Evolutionary conservation across 92 coral and sea anemone genomes (phyloP).

Genomic region (Parazoanthus darwini): DNA sequence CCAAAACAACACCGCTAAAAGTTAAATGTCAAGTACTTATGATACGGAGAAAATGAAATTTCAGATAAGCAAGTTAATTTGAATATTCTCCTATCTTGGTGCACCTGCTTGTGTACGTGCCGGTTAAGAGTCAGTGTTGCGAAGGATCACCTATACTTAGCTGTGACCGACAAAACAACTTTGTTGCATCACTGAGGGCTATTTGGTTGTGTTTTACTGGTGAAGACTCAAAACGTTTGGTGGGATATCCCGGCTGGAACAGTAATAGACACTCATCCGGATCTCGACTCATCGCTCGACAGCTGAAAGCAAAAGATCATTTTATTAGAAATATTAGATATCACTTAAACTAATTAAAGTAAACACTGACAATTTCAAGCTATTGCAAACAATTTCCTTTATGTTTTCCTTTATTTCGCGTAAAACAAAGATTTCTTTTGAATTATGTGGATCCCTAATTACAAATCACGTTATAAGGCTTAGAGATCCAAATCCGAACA

Average conservation of each 20-base stretch:
- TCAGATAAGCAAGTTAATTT: constrained; percentile 5
- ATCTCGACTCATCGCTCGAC: not conserved
- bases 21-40: not conserved
- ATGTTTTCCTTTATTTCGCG: no score
- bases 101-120: not conserved
- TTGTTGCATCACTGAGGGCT: not conserved
- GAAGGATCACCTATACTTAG: not conserved
- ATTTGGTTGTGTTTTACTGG: not conserved
- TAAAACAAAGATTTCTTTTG: no score
- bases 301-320: constrained; percentile 9
- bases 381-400: not conserved
- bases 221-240: not conserved
- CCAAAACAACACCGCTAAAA: no score
- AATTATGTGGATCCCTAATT: no score
- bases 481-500: no score
- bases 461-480: no score
- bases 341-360: not conserved
- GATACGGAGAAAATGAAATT: not conserved
- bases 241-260: not conserved
- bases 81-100: not conserved
- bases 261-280: not conserved
- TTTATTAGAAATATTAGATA: not conserved
- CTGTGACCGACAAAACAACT: not conserved
- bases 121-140: not conserved
- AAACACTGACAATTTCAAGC: not conserved